Evolutionary conservation across 2,797 vertebrate genomes (phyloP).

Genomic region (Crocidura indochinensis): DNA sequence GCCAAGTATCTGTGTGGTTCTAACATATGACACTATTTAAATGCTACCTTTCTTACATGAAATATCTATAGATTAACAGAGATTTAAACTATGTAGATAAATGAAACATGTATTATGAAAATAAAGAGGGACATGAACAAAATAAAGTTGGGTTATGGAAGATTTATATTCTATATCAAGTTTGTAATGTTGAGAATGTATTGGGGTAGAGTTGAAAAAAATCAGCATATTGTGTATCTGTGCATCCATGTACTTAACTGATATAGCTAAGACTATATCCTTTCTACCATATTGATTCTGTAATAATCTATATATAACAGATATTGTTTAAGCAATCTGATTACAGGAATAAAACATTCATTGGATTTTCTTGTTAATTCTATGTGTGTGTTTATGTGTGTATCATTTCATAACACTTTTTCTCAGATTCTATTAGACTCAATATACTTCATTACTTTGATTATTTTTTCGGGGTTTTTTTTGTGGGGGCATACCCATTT

Average conservation of each 20-base stretch:
- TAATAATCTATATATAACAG: not conserved
- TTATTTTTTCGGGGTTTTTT: too few species aligned
- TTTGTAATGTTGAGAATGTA: not conserved
- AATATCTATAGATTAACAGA: not conserved
- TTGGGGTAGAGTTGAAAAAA: not conserved
- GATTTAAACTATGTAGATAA: not conserved
- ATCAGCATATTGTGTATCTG: not conserved
- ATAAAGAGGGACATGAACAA: not conserved
- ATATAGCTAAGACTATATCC: not conserved
- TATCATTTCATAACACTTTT: not conserved
- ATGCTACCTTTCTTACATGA: not conserved
- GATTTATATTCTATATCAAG: not conserved
- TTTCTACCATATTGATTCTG: constrained; percentile 13
- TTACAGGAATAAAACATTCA: not conserved
- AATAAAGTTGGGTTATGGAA: not conserved
- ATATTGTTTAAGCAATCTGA: not conserved
- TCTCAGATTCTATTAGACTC: not conserved
- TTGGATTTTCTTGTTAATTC: not conserved
- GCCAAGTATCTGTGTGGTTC: not conserved
- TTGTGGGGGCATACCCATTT: too few species aligned
- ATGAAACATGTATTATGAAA: not conserved
- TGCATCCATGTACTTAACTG: not conserved
- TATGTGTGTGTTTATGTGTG: not conserved
- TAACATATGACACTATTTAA: not conserved
- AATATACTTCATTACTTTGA: not conserved